A percentile compares a stretch with the other conserved stretches of the same genome.
These are phyloP conservation scores for Hyppa rectilinea DNA, from an alignment of 2,888 invertebrate species.

Conservation along the genomic window DNA sequence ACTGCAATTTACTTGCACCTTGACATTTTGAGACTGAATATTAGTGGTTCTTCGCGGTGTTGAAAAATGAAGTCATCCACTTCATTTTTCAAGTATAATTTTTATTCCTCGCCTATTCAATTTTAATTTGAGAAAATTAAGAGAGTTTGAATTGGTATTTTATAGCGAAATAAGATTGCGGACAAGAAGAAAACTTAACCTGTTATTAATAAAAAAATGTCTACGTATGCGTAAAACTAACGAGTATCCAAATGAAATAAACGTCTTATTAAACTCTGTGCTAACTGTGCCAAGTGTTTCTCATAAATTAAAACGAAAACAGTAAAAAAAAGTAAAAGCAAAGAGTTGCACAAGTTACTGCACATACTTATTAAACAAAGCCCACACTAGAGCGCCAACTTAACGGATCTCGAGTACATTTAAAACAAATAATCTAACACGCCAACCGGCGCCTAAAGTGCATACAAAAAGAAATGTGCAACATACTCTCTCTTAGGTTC, in stretches of 20 bases:
- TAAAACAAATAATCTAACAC: conserved; percentile 68
- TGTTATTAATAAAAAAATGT: background rate
- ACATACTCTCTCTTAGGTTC: conserved; percentile 73
- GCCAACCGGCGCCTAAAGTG: conserved; percentile 73
- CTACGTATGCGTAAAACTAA: background rate
- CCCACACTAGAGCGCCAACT: conserved; percentile 50
- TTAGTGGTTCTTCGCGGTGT: conserved; percentile 53
- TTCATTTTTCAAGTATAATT: conserved; percentile 14
- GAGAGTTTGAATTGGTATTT: background rate
- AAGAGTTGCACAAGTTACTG: conserved; percentile 39
- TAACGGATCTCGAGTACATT: conserved; percentile 63
- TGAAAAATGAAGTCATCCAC: too few species aligned
- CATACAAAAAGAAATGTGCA: conserved; percentile 70
- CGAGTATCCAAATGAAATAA: background rate
- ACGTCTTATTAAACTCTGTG: background rate
- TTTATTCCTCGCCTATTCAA: background rate
- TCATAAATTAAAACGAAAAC: conserved; percentile 34
- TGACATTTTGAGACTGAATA: conserved; percentile 73
- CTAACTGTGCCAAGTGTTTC: conserved; percentile 34
- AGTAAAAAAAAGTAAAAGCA: conserved; percentile 46
- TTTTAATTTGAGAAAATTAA: conserved; percentile 9
- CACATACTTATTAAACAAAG: conserved; percentile 36
- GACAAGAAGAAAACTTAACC: background rate
- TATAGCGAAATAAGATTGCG: background rate
- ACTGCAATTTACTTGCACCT: conserved; percentile 72